Evolutionary conservation across 2,113 vertebrate genomes (phyloP).

Genomic region (Melanocharis versteri): DNA sequence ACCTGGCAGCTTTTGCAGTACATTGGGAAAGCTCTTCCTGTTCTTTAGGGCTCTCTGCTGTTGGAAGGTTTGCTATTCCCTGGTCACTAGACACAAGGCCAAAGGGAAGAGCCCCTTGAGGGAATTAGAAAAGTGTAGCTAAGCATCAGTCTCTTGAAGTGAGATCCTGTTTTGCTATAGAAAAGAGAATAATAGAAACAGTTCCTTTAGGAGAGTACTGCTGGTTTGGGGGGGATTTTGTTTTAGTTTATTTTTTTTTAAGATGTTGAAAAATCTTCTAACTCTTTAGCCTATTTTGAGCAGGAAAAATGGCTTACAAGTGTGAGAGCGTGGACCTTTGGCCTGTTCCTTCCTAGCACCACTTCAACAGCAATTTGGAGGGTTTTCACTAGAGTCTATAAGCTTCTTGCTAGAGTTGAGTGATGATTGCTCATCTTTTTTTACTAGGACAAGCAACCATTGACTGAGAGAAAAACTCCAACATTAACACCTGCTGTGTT

Average conservation of each 20-base stretch:
- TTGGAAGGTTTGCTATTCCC: neutral
- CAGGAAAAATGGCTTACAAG: neutral
- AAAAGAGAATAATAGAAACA: neutral
- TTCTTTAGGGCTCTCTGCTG: neutral
- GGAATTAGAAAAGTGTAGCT: neutral
- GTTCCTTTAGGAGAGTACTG: neutral
- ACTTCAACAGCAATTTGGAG: neutral
- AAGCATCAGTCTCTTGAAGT: neutral
- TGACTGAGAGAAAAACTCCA: neutral
- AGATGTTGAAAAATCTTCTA: neutral
- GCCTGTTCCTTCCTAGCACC: neutral
- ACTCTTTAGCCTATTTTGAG: neutral
- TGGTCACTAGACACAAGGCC: neutral
- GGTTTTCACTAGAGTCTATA: neutral
- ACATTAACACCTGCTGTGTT: slow-evolving; percentile 18
- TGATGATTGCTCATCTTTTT: neutral
- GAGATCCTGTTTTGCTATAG: neutral
- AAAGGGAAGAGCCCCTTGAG: neutral
- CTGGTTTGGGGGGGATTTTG: neutral
- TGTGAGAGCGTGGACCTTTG: neutral
- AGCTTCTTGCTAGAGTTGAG: neutral
- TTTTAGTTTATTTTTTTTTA: neutral
- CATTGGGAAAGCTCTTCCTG: neutral
- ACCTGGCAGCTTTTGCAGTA: neutral
- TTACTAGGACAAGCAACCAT: slow-evolving; percentile 15